Conservation (phyloP, 2,113 vertebrate species). For the Lophius piscatorius region DNA sequence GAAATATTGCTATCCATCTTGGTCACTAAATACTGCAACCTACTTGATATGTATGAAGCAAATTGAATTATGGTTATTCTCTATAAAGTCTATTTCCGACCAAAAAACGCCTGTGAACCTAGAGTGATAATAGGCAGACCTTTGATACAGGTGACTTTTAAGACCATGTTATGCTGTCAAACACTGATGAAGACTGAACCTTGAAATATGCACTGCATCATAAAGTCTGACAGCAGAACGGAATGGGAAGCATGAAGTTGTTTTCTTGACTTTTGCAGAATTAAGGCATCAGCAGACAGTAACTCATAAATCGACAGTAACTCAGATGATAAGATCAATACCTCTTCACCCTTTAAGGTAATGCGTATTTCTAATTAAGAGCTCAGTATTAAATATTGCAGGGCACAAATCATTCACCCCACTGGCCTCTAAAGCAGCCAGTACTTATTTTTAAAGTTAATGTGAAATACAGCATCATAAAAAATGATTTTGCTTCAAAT, state of each 20-base stretch:
- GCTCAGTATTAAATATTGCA: conserved; percentile 47
- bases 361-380: conserved; percentile 23
- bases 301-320: conserved; percentile 29
- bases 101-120: conserved; percentile 27
- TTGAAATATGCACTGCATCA: conserved; percentile 56
- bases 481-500: too few relatives aligned
- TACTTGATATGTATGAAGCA: conserved; percentile 53
- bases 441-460: conserved; percentile 36
- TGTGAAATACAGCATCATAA: conserved; percentile 5
- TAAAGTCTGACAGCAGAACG: conserved; percentile 55
- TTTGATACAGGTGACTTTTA: conserved; percentile 57
- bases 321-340: conserved; percentile 39
- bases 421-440: conserved; percentile 23
- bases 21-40: conserved; percentile 43
- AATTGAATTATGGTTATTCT: conserved; percentile 46
- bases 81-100: conserved; percentile 34
- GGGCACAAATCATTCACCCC: conserved; percentile 43
- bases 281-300: conserved; percentile 36
- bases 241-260: conserved; percentile 23
- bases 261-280: conserved; percentile 45
- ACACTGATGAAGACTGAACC: conserved; percentile 46
- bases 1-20: too few relatives aligned
- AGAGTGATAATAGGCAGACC: conserved; percentile 28
- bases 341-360: conserved; percentile 24
- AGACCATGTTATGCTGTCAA: conserved; percentile 36